A percentile compares a stretch with the other conserved stretches of the same genome.
Evolutionary conservation across 1,140 invertebrate species (phyloP).

Genomic region (Drosophila grimshawi): DNA sequence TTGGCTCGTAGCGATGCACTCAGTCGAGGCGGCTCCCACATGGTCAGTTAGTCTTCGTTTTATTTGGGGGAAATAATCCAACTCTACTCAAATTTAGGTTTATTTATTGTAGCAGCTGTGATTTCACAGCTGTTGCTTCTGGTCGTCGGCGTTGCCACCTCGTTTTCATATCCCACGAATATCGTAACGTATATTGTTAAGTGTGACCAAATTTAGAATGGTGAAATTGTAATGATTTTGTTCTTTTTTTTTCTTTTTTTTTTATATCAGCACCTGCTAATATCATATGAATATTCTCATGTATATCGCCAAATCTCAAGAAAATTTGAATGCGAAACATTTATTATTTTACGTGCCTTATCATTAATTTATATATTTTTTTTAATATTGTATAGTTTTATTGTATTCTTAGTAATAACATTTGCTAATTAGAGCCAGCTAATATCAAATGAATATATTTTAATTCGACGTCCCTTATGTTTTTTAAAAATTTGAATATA

Average conservation of each 20-base stretch:
- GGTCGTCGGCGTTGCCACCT: slow-evolving; percentile 30
- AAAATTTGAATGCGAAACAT: no score
- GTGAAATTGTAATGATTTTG: neutral
- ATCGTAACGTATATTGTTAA: slow-evolving; percentile 9
- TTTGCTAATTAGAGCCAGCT: no score
- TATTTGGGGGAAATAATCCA: slow-evolving; percentile 6
- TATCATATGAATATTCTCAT: no score
- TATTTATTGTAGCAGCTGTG: slow-evolving; percentile 29
- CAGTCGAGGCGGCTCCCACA: slow-evolving; percentile 76
- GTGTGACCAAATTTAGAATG: neutral
- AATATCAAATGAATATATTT: neutral
- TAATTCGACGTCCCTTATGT: neutral
- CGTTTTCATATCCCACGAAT: neutral
- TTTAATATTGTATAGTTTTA: no score
- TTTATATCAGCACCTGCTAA: no score
- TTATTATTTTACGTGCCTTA: no score
- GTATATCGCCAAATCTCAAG: no score
- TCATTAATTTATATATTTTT: no score
- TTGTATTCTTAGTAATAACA: no score
- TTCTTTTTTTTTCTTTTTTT: neutral
- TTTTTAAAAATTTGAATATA: neutral
- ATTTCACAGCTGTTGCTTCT: slow-evolving; percentile 31
- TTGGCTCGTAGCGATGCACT: slow-evolving; percentile 72
- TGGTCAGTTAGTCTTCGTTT: slow-evolving; percentile 26
- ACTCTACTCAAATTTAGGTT: slow-evolving; percentile 5